Evolutionary conservation across 2,888 invertebrate genomes (phyloP).

Genomic region (Gandaritis pyraliata): DNA sequence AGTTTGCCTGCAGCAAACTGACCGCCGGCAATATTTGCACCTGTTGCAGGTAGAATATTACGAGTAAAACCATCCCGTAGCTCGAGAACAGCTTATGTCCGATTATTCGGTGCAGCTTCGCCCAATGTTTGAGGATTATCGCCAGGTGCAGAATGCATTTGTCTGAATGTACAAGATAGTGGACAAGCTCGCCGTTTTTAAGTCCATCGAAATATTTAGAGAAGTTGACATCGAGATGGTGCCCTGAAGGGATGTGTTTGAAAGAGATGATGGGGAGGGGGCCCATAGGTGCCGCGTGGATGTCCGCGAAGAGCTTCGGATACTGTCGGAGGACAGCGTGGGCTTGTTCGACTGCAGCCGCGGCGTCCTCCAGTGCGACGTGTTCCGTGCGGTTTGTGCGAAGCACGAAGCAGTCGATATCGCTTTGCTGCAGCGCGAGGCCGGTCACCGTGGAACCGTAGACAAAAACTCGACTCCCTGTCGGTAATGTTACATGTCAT

Average conservation of each 20-base stretch:
- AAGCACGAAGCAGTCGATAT: conserved; percentile 41
- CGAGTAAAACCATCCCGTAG: conserved; percentile 10
- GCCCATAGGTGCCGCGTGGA: not conserved
- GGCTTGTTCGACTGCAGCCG: conserved; percentile 19
- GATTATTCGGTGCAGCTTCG: not conserved
- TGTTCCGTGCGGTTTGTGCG: conserved; percentile 25
- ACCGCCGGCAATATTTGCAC: conserved; percentile 4
- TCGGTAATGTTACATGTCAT: not conserved
- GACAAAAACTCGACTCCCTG: too few relatives aligned
- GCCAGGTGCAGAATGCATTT: not conserved
- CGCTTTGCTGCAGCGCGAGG: conserved; percentile 34
- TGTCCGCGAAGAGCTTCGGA: conserved; percentile 32
- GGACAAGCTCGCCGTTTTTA: not conserved
- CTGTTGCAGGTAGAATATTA: conserved; percentile 17
- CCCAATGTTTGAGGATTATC: conserved; percentile 6
- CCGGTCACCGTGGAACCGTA: conserved; percentile 16
- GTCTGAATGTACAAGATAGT: conserved; percentile 4
- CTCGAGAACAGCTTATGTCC: not conserved
- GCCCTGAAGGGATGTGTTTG: conserved; percentile 5
- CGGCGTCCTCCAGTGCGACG: too few relatives aligned
- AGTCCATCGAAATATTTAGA: conserved; percentile 2
- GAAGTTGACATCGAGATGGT: conserved; percentile 14
- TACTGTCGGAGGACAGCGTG: conserved; percentile 24
- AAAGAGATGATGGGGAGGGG: conserved; percentile 3
- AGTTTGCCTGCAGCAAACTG: conserved; percentile 5